Conservation (phyloP, 2,888 invertebrate genomes). For the Parasteatoda lunata region DNA sequence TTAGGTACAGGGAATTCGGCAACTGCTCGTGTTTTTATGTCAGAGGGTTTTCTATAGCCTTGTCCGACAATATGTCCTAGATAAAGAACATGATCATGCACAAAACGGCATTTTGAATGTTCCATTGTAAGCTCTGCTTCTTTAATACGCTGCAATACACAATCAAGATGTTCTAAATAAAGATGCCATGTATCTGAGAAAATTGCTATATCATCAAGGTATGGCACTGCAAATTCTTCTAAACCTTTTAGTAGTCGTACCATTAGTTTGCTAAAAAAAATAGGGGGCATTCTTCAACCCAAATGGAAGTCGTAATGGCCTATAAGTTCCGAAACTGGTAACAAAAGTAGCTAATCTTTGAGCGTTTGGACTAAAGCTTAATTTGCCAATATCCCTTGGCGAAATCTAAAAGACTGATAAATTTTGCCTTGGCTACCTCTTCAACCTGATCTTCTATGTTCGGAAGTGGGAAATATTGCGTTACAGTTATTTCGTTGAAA, state of each 20-base stretch:
- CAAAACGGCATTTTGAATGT: conserved; percentile 12
- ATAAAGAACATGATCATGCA: background rate
- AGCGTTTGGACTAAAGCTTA: background rate
- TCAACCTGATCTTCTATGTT: too few species aligned
- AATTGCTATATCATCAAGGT: conserved; percentile 39
- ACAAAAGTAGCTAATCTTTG: conserved; percentile 6
- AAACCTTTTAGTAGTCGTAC: background rate
- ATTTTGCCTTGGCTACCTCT: too few species aligned
- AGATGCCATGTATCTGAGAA: conserved; percentile 15
- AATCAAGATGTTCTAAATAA: background rate
- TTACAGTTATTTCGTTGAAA: too few species aligned
- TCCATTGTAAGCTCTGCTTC: conserved; percentile 8
- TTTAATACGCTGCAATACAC: background rate
- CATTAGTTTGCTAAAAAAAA: conserved; percentile 14
- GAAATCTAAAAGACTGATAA: too few species aligned
- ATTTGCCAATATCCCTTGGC: conserved; percentile 27
- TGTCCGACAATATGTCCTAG: conserved; percentile 6
- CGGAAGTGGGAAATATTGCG: too few species aligned
- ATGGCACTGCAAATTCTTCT: conserved; percentile 26
- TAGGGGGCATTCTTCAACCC: conserved; percentile 7
- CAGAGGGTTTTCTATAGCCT: background rate
- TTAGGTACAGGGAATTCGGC: conserved; percentile 42
- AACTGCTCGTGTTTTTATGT: conserved; percentile 22
- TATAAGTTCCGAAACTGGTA: conserved; percentile 1
- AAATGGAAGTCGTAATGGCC: conserved; percentile 5